Evolutionary conservation across 2,797 vertebrate genomes (phyloP), one percentile per base, ranked within the genome.

Genomic region (Carapus acus): DNA sequence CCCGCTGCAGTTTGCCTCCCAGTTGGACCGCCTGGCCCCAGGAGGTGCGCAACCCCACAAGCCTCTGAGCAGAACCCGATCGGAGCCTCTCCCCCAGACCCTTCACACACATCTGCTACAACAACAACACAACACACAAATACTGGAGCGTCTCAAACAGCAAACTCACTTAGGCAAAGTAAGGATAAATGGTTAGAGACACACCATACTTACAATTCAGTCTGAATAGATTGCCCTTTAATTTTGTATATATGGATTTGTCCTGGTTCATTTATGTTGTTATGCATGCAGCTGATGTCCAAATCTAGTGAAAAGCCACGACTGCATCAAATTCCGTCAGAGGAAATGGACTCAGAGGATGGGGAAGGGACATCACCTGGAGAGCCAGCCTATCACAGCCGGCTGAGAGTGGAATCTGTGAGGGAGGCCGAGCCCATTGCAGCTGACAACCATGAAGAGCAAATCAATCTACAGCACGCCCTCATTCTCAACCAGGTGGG

Each of bases 231-330:
- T n/a, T n/a, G n/a, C n/a, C n/a, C n/a, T n/a, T n/a, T n/a, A n/a
- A n/a, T n/a, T n/a, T n/a, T n/a, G n/a, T n/a, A n/a, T n/a, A n/a
- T n/a, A n/a, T n/a, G n/a, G n/a, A n/a, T n/a, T n/a, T n/a, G n/a
- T n/a, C n/a, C n/a, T n/a, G n/a, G n/a, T n/a, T n/a, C n/a, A n/a
- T n/a, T n/a, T n/a, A 7, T 42, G n/a, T 34, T 20, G 11, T 15
- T 49, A 7, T 21, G 12, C 31, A 13, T 49, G 24, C 66, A 88
- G 88, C 86, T 92, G 46, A 88, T 91, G 83, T 82, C 82, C 0
- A 94, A 96, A 72, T 84, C 91, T 40, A 94, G 91, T 1, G 94
- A 97, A 83, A 96, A 94, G 80, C 92, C 92, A 17, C 86, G 92
- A 13, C 86, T 97, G 54, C 85, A 85, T 47, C 94, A 97, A 84